Base-by-base conservation (phyloP, 1,140 invertebrate genomes). In the Scaptodrosophila lebanonensis region DNA sequence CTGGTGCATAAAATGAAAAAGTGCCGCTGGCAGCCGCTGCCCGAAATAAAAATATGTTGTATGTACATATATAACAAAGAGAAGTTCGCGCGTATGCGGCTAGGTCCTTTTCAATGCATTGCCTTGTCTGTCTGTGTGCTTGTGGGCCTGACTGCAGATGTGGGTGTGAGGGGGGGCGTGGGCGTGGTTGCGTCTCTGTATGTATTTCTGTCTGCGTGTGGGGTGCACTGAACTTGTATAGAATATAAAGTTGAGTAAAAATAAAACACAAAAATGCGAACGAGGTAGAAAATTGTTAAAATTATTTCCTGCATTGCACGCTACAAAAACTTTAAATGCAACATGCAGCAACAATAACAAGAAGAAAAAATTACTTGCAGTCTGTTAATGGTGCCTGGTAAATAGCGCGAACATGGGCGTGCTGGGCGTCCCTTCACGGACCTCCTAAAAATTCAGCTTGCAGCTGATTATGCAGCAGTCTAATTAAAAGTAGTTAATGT, bases 251-350 rank as follows among this genome's bases (percentile, higher is more conserved):
- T 22, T 12, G 13, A 51, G 30, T 29, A 36, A 39, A 50, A 66
- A n/a, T n/a, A n/a, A n/a, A n/a, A n/a, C n/a, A n/a, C n/a, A n/a
- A n/a, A n/a, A n/a, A n/a, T n/a, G n/a, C n/a, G n/a, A 40, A n/a
- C 12, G 35, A 48, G 71, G 66, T 47, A 53, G 56, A 73, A 77
- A 77, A 77, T 65, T 77, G 73, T 79, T 79, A 82, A 77, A 77
- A 77, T 77, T 64, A 79, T 77, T 77, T 77, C 73, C 73, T 79
- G 65, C 73, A 79, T 59, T 73, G 73, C 75, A 79, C 60, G 73
- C 75, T 82, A 77, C 75, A 65, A 48, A 72, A 75, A 79, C 73
- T 68, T 77, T 72, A 77, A 77, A 77, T 77, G 73, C 73, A 77
- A 79, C 67, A 77, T 76, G 72, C 50, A 77, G 60, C 63, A 76